Percentiles rank a stretch among this genome's conserved stretches.
Evolutionary conservation across 2,888 invertebrate genomes (phyloP).

Genomic region (Malthinus flaveolus): DNA sequence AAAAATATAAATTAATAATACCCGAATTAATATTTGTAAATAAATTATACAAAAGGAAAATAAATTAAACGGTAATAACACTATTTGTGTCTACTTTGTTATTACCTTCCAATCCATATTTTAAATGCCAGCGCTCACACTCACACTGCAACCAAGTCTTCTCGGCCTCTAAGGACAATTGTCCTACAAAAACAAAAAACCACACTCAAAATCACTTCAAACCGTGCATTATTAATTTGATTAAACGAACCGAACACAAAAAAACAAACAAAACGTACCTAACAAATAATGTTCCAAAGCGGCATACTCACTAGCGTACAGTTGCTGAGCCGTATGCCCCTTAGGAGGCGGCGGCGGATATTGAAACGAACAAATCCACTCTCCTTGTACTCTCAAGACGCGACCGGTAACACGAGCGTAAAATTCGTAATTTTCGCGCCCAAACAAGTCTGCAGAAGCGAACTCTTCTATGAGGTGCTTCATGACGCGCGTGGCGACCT

Average conservation of each 20-base stretch:
- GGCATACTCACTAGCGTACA: constrained; percentile 65
- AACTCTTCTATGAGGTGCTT: constrained; percentile 97
- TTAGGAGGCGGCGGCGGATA: constrained; percentile 79
- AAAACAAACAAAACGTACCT: constrained; percentile 42
- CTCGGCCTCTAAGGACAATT: constrained; percentile 84
- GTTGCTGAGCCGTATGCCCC: constrained; percentile 63
- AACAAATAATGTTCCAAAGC: constrained; percentile 52
- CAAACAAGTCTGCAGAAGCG: constrained; percentile 93
- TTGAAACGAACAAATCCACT: constrained; percentile 94
- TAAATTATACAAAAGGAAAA: not conserved
- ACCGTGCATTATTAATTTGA: not conserved
- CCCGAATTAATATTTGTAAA: constrained; percentile 17
- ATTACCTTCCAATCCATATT: constrained; percentile 80
- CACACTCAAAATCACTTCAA: not conserved
- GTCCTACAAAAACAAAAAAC: constrained; percentile 59
- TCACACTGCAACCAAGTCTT: constrained; percentile 90
- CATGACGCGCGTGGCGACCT: constrained; percentile 96
- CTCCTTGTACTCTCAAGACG: constrained; percentile 89
- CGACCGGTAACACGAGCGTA: constrained; percentile 93
- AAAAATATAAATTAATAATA: constrained; percentile 11
- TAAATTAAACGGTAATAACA: constrained; percentile 29
- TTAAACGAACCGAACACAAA: not conserved
- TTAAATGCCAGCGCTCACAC: constrained; percentile 85
- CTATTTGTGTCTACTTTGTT: constrained; percentile 44
- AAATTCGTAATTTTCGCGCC: constrained; percentile 91